Evolutionary conservation across 2,797 vertebrate species (phyloP), one percentile per base, ranked within the genome.

Genomic region (Sphenopsis melanotis): DNA sequence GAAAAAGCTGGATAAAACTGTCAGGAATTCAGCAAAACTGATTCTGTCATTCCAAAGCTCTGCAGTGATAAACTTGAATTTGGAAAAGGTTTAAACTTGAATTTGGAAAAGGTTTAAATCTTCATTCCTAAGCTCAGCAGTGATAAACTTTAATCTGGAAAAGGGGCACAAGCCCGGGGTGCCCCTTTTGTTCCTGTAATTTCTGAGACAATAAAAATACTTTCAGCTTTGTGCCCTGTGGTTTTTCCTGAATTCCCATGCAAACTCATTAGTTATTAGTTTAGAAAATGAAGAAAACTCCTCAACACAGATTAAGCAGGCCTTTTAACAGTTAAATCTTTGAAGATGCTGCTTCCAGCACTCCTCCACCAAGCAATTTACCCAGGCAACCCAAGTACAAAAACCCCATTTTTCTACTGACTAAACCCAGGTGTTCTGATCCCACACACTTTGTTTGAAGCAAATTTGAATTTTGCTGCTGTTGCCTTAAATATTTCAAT

Each of bases 281-380:
- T 52, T 3, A 44, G 46, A n/a, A 42, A 53, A 55, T 29, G n/a
- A 71, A 18, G 11, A 26, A 37, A 36, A 61, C 14, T 42, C 61
- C 32, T 30, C 39, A 82, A 36, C 42, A 93, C 77, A 96, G 80
- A 91, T 91, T 87, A 97, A 93, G 82, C 76, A 72, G 70, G 46
- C 36, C 30, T 84, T 83, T 66, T 53, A 82, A 83, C 32, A 2
- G 94, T 90, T 87, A 79, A 83, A 70, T 65, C 63, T 34, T 60
- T 7, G 15, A n/a, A 37, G 24, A 27, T 39, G 22, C 60, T 52
- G 8, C 56, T n/a, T 20, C 41, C 61, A 71, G n/a, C 2, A 3
- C 18, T 83, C 36, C 36, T 84, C 32, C 63, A 47, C n/a, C 36
- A 42, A 44, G 18, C 11, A 20, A 66, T 49, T 65, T 34, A 74